Percentiles rank a stretch among this genome's conserved stretches.
These are phyloP conservation scores for Julus scanicus DNA, from an alignment of 2,888 invertebrate species.

Conservation along the genomic window DNA sequence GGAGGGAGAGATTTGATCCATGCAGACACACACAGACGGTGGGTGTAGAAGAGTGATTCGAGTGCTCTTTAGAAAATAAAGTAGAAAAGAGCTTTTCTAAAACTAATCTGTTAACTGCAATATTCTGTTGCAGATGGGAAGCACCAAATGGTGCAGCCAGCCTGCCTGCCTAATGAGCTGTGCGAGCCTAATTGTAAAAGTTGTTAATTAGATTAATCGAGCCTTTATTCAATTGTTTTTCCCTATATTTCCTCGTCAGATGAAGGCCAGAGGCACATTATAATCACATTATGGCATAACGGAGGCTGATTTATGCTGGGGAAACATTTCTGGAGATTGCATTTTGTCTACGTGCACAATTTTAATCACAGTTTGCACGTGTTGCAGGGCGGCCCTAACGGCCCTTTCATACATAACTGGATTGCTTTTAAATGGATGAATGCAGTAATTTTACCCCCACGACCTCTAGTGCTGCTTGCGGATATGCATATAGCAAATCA, in stretches of 20 bases:
- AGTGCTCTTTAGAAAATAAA: conserved; percentile 47
- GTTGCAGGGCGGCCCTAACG: conserved; percentile 36
- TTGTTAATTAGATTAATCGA: conserved; percentile 55
- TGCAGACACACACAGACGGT: not conserved
- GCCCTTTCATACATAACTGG: conserved; percentile 39
- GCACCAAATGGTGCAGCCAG: conserved; percentile 48
- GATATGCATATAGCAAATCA: not conserved
- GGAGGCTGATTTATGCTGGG: conserved; percentile 52
- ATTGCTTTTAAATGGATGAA: conserved; percentile 45
- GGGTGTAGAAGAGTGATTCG: not conserved
- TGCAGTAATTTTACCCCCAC: not conserved
- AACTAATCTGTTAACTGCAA: conserved; percentile 43
- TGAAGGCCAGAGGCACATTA: conserved; percentile 55
- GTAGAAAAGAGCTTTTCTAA: conserved; percentile 40
- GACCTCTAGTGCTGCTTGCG: not conserved
- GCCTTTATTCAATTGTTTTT: conserved; percentile 55
- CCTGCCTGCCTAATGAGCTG: conserved; percentile 52
- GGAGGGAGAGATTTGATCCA: not conserved
- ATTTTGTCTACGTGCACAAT: conserved; percentile 51
- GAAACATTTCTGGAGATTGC: conserved; percentile 52
- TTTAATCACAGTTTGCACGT: conserved; percentile 51
- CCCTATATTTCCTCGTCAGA: conserved; percentile 54
- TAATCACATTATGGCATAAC: conserved; percentile 52
- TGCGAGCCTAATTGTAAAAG: conserved; percentile 53
- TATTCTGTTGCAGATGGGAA: conserved; percentile 25